Conservation (phyloP, 2,113 vertebrate genomes). For the Beaufortia kweichowensis region DNA sequence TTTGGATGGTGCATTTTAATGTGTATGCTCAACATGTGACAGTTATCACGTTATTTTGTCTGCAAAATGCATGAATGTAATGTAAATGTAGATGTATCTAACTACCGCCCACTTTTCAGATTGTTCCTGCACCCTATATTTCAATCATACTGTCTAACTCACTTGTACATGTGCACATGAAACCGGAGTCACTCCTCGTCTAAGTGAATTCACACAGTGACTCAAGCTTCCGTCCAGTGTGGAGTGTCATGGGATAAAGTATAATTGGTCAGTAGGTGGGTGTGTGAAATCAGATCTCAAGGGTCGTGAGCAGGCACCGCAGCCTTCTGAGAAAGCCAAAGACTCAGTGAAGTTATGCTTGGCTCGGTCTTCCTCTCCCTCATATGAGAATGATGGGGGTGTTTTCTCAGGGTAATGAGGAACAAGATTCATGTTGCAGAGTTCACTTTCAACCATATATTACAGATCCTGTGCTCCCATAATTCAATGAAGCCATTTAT, state of each 20-base stretch:
- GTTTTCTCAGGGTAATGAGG: slow-evolving; percentile 51
- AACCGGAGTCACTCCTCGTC: background rate
- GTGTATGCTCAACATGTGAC: no score
- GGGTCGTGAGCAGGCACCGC: slow-evolving; percentile 27
- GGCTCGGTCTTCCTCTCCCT: slow-evolving; percentile 48
- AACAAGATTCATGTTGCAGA: slow-evolving; percentile 38
- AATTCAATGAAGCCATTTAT: slow-evolving; percentile 35
- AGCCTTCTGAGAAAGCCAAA: slow-evolving; percentile 45
- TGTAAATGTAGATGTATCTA: no score
- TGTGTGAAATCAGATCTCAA: slow-evolving; percentile 49
- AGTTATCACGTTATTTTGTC: no score
- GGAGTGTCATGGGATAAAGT: slow-evolving; percentile 33
- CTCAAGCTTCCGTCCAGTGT: slow-evolving; percentile 15
- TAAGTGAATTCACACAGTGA: slow-evolving; percentile 25
- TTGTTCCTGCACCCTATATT: no score
- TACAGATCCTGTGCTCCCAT: slow-evolving; percentile 38
- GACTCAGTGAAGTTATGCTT: slow-evolving; percentile 52
- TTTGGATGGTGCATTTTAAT: no score
- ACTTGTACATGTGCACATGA: background rate
- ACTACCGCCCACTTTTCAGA: no score
- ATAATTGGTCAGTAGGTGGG: slow-evolving; percentile 42
- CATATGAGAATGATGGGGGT: slow-evolving; percentile 55
- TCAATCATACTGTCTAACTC: background rate
- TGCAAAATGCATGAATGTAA: no score
- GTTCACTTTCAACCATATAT: slow-evolving; percentile 49